Evolutionary conservation across 2,888 invertebrate species (phyloP).

Genomic region (Neocrepidodera transversa): DNA sequence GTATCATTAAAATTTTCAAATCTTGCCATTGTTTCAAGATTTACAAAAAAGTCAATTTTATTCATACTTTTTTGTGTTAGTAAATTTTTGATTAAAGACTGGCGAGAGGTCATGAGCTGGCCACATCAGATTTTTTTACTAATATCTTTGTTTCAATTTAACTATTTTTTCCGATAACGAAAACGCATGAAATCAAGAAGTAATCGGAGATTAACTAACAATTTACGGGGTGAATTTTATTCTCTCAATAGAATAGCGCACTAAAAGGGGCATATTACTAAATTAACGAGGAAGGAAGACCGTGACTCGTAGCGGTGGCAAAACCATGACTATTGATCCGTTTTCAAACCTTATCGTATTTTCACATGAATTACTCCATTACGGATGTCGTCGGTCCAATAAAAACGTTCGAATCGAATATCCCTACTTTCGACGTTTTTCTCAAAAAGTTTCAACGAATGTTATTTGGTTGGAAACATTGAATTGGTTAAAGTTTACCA

Average conservation of each 20-base stretch:
- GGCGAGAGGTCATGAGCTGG: too few species aligned
- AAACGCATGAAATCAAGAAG: not conserved
- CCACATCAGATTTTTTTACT: too few species aligned
- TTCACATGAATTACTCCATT: slow-evolving; percentile 57
- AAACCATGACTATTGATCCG: slow-evolving; percentile 54
- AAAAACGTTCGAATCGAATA: slow-evolving; percentile 16
- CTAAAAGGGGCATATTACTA: slow-evolving; percentile 47
- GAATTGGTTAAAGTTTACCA: too few species aligned
- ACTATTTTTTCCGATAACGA: too few species aligned
- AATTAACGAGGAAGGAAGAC: slow-evolving; percentile 42
- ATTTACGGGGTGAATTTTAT: slow-evolving; percentile 8
- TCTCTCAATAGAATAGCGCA: slow-evolving; percentile 21
- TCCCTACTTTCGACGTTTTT: slow-evolving; percentile 12
- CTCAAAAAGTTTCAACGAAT: too few species aligned
- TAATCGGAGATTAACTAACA: slow-evolving; percentile 20
- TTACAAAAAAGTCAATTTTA: too few species aligned
- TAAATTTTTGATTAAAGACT: too few species aligned
- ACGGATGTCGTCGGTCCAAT: slow-evolving; percentile 32
- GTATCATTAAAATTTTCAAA: too few species aligned
- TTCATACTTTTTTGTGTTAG: too few species aligned
- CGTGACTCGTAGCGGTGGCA: slow-evolving; percentile 36
- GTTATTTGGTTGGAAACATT: too few species aligned
- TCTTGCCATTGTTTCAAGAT: too few species aligned
- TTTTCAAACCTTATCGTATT: slow-evolving; percentile 53
- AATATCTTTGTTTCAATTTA: too few species aligned